phyloP scores from a whole-genome alignment of 2,113 vertebrate genomes.

The Oreochromis tanganicae region DNA sequence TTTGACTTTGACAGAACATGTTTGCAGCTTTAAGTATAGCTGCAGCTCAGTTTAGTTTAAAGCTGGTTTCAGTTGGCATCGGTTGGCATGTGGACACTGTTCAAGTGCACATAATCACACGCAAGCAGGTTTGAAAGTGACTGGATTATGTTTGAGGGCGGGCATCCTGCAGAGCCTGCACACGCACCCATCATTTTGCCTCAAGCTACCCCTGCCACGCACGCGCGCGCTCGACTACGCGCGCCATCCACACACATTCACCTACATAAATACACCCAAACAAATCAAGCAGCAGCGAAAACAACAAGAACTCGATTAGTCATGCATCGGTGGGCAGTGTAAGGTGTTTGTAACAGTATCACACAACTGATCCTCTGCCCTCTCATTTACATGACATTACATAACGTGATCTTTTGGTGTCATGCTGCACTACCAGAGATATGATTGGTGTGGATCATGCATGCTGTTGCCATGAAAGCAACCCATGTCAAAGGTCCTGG shows the following conservation, averaged over 20 bases:
- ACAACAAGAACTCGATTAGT: neutral
- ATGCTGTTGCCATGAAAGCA: constrained; percentile 26
- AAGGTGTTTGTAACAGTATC: neutral
- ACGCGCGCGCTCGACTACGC: neutral
- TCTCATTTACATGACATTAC: constrained; percentile 7
- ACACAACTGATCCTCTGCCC: neutral
- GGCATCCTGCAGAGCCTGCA: constrained; percentile 17
- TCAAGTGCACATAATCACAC: neutral
- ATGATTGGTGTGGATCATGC: neutral
- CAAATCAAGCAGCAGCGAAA: neutral
- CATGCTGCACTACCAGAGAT: neutral
- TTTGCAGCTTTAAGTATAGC: neutral
- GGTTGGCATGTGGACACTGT: neutral
- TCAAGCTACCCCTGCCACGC: neutral
- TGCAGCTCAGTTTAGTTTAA: neutral
- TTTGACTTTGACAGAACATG: neutral
- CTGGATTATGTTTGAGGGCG: neutral
- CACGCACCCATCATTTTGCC: neutral
- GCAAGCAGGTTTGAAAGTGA: neutral
- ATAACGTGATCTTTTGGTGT: neutral
- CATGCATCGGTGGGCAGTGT: constrained; percentile 2
- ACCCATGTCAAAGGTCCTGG: constrained; percentile 1
- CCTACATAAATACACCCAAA: neutral
- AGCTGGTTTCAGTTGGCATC: neutral
- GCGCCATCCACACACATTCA: neutral